phyloP scores from a whole-genome alignment of 1,140 invertebrate genomes.

The Diplogasteroides magnus region DNA sequence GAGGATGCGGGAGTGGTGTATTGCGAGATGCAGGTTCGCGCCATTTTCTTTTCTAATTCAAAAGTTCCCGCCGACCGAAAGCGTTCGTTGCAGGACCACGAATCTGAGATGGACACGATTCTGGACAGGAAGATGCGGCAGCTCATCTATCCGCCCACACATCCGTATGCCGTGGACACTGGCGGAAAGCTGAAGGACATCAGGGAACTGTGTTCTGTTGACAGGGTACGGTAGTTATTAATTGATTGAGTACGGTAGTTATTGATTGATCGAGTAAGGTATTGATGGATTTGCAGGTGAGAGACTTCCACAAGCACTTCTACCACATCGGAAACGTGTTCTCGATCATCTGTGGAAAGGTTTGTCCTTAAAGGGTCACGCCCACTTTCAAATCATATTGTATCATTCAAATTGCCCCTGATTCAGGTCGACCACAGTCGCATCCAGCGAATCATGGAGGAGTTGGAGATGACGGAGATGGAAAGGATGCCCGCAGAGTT shows the following conservation, averaged over 20 bases:
- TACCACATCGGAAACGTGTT: constrained; percentile 84
- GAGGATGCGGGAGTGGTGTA: constrained; percentile 86
- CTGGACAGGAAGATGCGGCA: constrained; percentile 34
- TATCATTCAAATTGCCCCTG: background rate
- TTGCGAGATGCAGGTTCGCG: constrained; percentile 74
- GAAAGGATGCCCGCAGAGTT: constrained; percentile 62
- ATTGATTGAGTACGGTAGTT: background rate
- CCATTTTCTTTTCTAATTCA: background rate
- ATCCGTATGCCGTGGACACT: constrained; percentile 66
- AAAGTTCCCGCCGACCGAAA: background rate
- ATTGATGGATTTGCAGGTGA: constrained; percentile 62
- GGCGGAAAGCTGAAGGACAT: constrained; percentile 77
- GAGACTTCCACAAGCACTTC: constrained; percentile 74
- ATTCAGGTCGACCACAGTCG: constrained; percentile 62
- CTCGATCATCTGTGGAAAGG: constrained; percentile 75
- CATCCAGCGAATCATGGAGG: constrained; percentile 69
- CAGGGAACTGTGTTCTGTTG: constrained; percentile 71
- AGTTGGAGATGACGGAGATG: constrained; percentile 65
- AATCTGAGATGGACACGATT: constrained; percentile 46
- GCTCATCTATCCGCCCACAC: constrained; percentile 35
- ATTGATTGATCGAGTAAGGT: background rate
- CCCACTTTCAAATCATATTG: background rate
- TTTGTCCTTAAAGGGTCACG: background rate
- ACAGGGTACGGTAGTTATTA: constrained; percentile 55
- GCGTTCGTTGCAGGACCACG: constrained; percentile 56